These are phyloP conservation scores for Arenaria interpres DNA, from an alignment of 2,113 vertebrate genomes.

Conservation along the genomic window DNA sequence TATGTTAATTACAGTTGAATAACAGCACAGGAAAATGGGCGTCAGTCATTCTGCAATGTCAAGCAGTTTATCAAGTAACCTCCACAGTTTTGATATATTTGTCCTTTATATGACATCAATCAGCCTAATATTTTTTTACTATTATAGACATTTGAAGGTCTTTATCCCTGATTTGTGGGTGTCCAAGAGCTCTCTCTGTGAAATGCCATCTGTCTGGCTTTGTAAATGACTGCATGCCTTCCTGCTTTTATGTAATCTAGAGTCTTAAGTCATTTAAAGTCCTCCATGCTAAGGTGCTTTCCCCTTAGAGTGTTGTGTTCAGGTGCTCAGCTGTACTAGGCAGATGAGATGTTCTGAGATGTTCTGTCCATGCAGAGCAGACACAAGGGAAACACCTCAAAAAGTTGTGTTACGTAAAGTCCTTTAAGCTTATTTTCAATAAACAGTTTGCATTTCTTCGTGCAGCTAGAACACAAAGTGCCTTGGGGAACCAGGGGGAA, in stretches of 20 bases:
- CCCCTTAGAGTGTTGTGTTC: background rate
- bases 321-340: background rate
- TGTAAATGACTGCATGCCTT: background rate
- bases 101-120: background rate
- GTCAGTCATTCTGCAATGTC: background rate
- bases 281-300: background rate
- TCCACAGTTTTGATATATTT: background rate
- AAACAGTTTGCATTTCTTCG: background rate
- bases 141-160: background rate
- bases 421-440: background rate
- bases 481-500: background rate
- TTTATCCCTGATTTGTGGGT: background rate
- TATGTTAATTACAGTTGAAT: background rate
- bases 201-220: background rate
- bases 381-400: background rate
- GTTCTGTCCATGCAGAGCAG: background rate
- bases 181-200: background rate
- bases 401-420: background rate
- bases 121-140: background rate
- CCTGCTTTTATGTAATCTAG: background rate
- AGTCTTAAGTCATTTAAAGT: background rate
- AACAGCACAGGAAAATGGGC: background rate
- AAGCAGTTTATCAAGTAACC: background rate
- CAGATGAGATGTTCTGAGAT: background rate
- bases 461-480: background rate